Evolutionary conservation across 1,140 invertebrate genomes (phyloP), one percentile per base, ranked within the genome.

Genomic region (Musca vetustissima): DNA sequence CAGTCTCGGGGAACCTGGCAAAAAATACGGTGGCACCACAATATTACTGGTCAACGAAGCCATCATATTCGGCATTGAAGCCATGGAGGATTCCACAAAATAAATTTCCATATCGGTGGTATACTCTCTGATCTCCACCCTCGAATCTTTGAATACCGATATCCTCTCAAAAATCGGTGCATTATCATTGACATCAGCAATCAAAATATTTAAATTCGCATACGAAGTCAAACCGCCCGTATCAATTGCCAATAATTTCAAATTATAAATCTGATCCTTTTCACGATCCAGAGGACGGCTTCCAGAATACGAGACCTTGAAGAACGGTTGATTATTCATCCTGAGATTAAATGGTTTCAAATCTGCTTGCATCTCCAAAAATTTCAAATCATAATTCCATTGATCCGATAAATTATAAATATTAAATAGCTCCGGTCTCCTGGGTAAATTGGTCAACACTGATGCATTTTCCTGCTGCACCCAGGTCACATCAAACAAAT

Each of bases 131-230:
- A 91, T 86, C 48, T 88, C 88, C 49, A 91, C 83, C 1, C 86
- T 89, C 74, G 89, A 87, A 66, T 89, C 87, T 9, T 89, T 83
- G 3, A 88, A 87, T 49, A 91, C 86, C 19, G 88, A 85, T 75
- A 91, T 88, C 73, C 90, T 88, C 69, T 85, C 86, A 71, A 89
- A 90, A 57, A 86, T 85, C 0, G 94, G 94, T 0, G 85, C 73
- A 83, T 95, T 94, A 79, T 97, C 94, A 77, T 97, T 97, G 69
- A 90, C 88, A 83, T 97, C 94, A 7, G 88, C 83, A 14, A 96
- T 83, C 1, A 83, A 85, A 59, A 97, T 88, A 0, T 84, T 89
- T 4, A 97, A 74, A 71, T 88, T 87, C 0, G 89, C 88, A 79
- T 90, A 88, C 3, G 89, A 89, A n/a, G 85, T 88, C 13, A 93